These are phyloP conservation scores for Sceloporus undulatus DNA, from an alignment of 2,113 vertebrate species.

Conservation along the genomic window DNA sequence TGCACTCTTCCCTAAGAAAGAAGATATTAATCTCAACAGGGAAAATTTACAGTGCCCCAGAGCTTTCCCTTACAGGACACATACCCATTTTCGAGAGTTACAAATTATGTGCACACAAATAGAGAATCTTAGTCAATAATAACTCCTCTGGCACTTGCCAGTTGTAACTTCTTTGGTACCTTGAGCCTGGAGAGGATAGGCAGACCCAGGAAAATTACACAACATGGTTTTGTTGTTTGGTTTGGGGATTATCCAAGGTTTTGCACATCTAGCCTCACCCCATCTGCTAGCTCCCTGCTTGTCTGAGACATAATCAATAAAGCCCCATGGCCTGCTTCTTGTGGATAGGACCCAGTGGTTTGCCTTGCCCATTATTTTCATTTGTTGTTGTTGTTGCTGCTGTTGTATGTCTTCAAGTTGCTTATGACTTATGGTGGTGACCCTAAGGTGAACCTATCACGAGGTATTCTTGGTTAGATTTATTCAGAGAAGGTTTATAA, in stretches of 20 bases:
- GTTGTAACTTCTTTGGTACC: too few relatives aligned
- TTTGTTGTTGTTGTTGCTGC: too few relatives aligned
- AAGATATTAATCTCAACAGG: not conserved
- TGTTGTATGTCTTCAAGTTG: too few relatives aligned
- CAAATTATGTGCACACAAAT: not conserved
- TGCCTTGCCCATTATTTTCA: not conserved
- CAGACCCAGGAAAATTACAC: too few relatives aligned
- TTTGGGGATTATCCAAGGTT: not conserved
- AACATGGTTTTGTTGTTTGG: not conserved
- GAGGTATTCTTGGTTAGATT: too few relatives aligned
- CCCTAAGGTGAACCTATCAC: too few relatives aligned
- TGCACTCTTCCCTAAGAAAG: not conserved
- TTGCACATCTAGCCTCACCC: not conserved
- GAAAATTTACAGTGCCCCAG: not conserved
- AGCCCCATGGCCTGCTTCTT: not conserved
- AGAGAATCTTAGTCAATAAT: not conserved
- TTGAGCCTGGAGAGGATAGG: too few relatives aligned
- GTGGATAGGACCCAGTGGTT: not conserved
- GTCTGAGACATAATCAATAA: not conserved
- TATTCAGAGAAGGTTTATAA: too few relatives aligned
- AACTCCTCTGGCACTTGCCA: not conserved
- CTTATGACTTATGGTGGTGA: too few relatives aligned
- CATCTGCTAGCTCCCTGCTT: not conserved
- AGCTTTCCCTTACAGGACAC: not conserved
- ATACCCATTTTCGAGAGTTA: not conserved